Base-by-base conservation (phyloP, 2,113 vertebrate species). In the Gymnocephalus cernua region DNA sequence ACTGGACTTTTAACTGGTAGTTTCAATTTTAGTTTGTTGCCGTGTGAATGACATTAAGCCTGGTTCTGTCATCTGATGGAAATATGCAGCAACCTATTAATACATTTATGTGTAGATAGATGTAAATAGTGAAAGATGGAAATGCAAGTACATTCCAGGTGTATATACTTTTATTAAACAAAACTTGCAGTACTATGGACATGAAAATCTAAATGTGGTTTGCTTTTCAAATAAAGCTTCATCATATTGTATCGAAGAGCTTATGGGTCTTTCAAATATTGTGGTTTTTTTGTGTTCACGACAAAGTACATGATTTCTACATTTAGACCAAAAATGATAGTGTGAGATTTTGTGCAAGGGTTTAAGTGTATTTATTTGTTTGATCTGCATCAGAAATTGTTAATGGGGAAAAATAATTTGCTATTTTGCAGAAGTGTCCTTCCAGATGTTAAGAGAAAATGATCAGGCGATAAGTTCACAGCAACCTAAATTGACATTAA, bases 401-500 rank as follows among this genome's bases (percentile, higher is more conserved):
- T 53, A 70, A 74, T 50, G 23, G 23, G 62, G 27, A 53, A 44
- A 57, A 38, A 16, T n/a, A 29, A 59, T 2, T 14, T n/a, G 0
- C 47, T 56, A 11, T 41, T 63, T 41, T 48, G 1, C 16, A 12
- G 61, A 9, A 1, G 29, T 64, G 66, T 78, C 84, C 65, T 77
- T 41, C 8, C 0, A 69, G 82, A 70, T 27, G 53, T 57, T 56
- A 45, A 81, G 27, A 54, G 51, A 69, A 81, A 85, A 76, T 32
- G 1, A 64, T 61, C 58, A 45, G 32, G 58, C 64, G 72, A 82
- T 65, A 70, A 66, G 47, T 81, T 85, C 56, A 80, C 44, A 8
- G 77, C 75, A 45, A 75, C 18, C 61, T 74, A 15, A 82, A 67
- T 74, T 74, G 11, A 77, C 67, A 73, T 73, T 77, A 82, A 74